phyloP scores from a whole-genome alignment of 2,113 vertebrate genomes.

The Gavia stellata region DNA sequence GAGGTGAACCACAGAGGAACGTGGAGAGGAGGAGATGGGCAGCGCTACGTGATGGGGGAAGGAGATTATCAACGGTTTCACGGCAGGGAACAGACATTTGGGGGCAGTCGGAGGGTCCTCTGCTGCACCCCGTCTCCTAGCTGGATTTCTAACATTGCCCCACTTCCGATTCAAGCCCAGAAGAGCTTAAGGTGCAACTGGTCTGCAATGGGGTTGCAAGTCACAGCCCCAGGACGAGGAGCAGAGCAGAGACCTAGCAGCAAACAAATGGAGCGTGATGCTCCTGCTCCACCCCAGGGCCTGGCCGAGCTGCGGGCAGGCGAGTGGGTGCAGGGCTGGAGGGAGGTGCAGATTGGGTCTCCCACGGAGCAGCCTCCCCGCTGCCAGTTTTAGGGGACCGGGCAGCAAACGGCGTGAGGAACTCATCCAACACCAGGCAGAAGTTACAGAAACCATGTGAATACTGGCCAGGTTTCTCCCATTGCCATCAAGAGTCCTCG shows the following conservation, averaged over 20 bases:
- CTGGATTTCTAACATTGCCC: slow-evolving; percentile 20
- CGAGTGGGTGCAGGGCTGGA: neutral
- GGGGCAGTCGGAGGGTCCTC: neutral
- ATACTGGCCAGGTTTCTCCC: slow-evolving; percentile 59
- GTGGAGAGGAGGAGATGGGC: neutral
- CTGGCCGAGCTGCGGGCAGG: neutral
- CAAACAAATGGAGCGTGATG: neutral
- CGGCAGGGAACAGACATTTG: slow-evolving; percentile 7
- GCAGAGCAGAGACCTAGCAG: slow-evolving; percentile 56
- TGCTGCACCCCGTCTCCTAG: slow-evolving; percentile 31
- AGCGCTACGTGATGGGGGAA: neutral
- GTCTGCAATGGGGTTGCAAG: slow-evolving; percentile 46
- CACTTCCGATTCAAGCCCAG: slow-evolving; percentile 46
- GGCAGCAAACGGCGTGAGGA: neutral
- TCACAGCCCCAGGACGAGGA: neutral
- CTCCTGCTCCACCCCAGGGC: neutral
- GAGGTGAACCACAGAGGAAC: slow-evolving; percentile 33
- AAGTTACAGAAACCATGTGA: neutral
- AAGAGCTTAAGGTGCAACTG: slow-evolving; percentile 53
- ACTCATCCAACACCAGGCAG: neutral
- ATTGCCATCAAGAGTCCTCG: neutral
- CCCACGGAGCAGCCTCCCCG: neutral
- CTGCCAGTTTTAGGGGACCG: neutral
- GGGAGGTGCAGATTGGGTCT: neutral
- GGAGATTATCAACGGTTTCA: neutral